Percentiles rank a stretch among this genome's conserved stretches.
Conservation (phyloP, 2,113 vertebrate genomes). For the Glaucomys volans region DNA sequence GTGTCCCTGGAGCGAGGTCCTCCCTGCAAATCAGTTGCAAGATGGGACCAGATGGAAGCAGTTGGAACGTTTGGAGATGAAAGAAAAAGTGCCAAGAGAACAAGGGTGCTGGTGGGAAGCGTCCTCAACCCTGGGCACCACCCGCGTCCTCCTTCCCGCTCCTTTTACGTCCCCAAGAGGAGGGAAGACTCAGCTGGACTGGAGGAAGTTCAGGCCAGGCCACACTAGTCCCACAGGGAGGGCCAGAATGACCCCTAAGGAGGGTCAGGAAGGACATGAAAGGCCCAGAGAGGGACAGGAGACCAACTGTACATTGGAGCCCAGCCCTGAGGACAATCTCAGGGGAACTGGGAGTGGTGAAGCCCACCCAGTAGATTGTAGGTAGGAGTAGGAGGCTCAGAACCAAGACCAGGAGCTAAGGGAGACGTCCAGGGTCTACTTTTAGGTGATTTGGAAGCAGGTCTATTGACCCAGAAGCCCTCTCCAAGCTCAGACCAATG, state of each 20-base stretch:
- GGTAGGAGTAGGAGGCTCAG: background rate
- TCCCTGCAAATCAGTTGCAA: background rate
- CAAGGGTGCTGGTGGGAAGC: background rate
- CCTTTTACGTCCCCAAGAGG: background rate
- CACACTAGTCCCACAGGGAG: accelerated
- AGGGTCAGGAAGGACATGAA: background rate
- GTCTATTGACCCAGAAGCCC: background rate
- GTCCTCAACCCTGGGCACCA: no score
- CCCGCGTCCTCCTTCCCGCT: accelerated
- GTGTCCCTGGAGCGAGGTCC: background rate
- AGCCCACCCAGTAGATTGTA: accelerated
- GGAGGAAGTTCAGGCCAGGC: background rate
- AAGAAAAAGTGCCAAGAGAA: background rate
- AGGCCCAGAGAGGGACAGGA: background rate
- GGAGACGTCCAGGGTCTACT: background rate
- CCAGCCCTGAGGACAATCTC: background rate
- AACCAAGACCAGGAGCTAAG: background rate
- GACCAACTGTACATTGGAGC: accelerated
- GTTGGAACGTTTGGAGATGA: background rate
- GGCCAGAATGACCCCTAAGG: background rate
- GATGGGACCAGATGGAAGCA: background rate
- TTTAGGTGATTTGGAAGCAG: background rate
- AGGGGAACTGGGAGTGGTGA: accelerated
- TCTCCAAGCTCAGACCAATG: background rate
- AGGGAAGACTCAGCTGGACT: accelerated